Percentiles rank a stretch among this genome's conserved stretches.
phyloP scores from a whole-genome alignment of 2,888 invertebrate genomes.

The Cheilosia impressa region DNA sequence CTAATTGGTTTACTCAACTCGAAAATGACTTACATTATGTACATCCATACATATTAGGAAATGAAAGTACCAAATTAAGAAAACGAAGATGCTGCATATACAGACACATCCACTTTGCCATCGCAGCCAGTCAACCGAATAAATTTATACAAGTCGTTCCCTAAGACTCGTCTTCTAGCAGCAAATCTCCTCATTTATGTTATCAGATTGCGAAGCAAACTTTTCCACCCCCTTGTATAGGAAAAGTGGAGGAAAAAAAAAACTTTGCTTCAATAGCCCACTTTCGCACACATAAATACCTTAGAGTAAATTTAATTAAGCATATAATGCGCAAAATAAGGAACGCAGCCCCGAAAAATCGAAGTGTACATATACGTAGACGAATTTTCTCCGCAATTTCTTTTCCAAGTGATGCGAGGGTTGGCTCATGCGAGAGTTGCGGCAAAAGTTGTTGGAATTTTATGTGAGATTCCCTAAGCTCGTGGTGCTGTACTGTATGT shows the following conservation, averaged over 20 bases:
- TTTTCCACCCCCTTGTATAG: conserved; percentile 33
- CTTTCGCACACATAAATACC: conserved; percentile 68
- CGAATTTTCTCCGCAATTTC: conserved; percentile 69
- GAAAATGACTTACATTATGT: background rate
- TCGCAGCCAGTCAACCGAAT: conserved; percentile 32
- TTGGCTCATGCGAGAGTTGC: conserved; percentile 66
- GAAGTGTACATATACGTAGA: conserved; percentile 16
- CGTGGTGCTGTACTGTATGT: conserved; percentile 27
- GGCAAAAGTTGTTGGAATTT: conserved; percentile 62
- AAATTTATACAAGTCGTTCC: conserved; percentile 41
- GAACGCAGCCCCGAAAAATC: conserved; percentile 63
- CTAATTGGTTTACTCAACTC: background rate
- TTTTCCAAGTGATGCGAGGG: conserved; percentile 41
- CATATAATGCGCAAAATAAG: conserved; percentile 74
- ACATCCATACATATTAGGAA: background rate
- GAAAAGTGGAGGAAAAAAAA: conserved; percentile 8
- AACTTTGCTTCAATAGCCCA: conserved; percentile 47
- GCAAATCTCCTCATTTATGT: conserved; percentile 70
- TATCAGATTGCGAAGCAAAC: conserved; percentile 64
- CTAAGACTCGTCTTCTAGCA: conserved; percentile 43
- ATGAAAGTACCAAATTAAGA: background rate
- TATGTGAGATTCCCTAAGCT: conserved; percentile 47
- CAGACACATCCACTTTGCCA: background rate
- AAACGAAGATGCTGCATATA: background rate
- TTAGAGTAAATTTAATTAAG: conserved; percentile 75